These are phyloP conservation scores for Apistogramma diplotaenia DNA, from an alignment of 2,113 vertebrate species.

Conservation along the genomic window DNA sequence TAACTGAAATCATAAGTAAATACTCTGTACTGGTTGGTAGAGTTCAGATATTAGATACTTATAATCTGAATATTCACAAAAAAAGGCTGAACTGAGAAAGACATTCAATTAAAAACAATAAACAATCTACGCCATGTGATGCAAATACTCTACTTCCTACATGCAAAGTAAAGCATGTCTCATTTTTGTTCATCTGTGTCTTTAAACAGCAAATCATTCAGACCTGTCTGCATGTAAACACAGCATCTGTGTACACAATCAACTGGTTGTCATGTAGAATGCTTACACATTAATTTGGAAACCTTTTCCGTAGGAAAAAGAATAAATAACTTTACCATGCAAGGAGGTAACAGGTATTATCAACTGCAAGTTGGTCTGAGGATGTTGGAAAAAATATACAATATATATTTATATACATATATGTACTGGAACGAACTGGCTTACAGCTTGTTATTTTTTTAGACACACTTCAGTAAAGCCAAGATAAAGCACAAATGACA, in stretches of 20 bases:
- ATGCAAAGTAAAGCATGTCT: conserved; percentile 24
- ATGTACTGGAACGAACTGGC: conserved; percentile 41
- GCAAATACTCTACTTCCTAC: conserved; percentile 19
- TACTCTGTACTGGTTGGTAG: background rate
- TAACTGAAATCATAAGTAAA: background rate
- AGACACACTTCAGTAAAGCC: conserved; percentile 59
- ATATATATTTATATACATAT: background rate
- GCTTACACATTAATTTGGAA: conserved; percentile 68
- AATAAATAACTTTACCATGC: conserved; percentile 76
- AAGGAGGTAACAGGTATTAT: conserved; percentile 65
- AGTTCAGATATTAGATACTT: background rate
- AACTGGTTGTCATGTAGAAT: conserved; percentile 62
- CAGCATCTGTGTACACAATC: conserved; percentile 42
- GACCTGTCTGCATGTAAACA: conserved; percentile 30
- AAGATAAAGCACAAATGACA: conserved; percentile 54
- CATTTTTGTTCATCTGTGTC: background rate
- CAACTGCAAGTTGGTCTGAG: conserved; percentile 41
- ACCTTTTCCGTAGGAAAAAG: conserved; percentile 80
- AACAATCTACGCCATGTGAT: conserved; percentile 27
- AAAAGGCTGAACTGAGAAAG: conserved; percentile 27
- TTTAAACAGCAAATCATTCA: conserved; percentile 26
- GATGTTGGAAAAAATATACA: conserved; percentile 42
- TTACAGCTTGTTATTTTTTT: background rate
- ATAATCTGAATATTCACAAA: background rate
- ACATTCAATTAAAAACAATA: conserved; percentile 38